Evolutionary conservation across 2,113 vertebrate genomes (phyloP).

Genomic region (Archocentrus centrarchus): DNA sequence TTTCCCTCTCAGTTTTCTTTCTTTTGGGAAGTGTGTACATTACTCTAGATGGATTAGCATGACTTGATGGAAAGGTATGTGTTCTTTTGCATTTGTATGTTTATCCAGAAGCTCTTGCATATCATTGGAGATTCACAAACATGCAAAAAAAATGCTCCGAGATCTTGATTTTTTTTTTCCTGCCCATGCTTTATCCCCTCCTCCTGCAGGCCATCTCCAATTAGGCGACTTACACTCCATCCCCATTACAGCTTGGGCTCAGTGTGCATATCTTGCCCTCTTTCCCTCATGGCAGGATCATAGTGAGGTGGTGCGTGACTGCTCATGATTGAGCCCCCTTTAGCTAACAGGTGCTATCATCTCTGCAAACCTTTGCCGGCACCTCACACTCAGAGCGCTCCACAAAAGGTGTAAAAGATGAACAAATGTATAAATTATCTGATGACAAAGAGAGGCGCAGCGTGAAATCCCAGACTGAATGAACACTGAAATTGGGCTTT

Average conservation of each 20-base stretch:
- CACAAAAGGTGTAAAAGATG: conserved; percentile 44
- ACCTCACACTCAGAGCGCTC: conserved; percentile 10
- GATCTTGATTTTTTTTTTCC: conserved; percentile 25
- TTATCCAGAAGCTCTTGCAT: background rate
- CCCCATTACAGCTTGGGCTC: conserved; percentile 7
- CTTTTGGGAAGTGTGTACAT: conserved; percentile 43
- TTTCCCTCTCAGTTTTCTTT: conserved; percentile 48
- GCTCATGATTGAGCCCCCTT: conserved; percentile 64
- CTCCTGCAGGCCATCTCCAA: conserved; percentile 37
- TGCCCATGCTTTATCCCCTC: background rate
- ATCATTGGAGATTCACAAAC: conserved; percentile 15
- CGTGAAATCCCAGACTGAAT: conserved; percentile 51
- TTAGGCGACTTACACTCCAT: conserved; percentile 9
- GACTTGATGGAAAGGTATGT: background rate
- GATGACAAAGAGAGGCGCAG: conserved; percentile 52
- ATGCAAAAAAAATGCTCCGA: background rate
- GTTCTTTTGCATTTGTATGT: background rate
- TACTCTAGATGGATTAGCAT: conserved; percentile 40
- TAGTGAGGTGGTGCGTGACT: conserved; percentile 58
- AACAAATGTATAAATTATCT: conserved; percentile 67
- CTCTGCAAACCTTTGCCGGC: conserved; percentile 38
- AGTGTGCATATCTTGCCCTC: conserved; percentile 40
- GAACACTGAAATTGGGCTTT: conserved; percentile 38
- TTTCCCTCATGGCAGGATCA: conserved; percentile 38
- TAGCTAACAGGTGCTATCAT: conserved; percentile 69